phyloP scores from a whole-genome alignment of 1,140 invertebrate genomes.

The Venustaconcha ellipsiformis region DNA sequence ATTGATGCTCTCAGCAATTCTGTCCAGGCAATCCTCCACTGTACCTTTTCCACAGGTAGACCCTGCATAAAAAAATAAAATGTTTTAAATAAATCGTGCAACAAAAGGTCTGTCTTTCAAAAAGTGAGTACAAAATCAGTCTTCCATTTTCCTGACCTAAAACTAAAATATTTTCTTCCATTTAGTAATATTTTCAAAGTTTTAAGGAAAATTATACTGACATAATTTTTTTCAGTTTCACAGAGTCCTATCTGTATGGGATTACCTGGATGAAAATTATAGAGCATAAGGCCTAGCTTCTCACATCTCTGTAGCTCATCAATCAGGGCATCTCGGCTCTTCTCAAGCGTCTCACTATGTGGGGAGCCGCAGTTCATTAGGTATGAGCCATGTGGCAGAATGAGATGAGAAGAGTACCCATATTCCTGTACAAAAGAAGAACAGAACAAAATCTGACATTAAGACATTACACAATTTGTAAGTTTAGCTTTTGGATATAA shows the following conservation, averaged over 20 bases:
- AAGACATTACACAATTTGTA: background rate
- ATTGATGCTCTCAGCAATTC: slow-evolving; percentile 72
- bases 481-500: background rate
- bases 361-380: slow-evolving; percentile 72
- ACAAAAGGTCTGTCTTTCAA: too few relatives aligned
- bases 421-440: slow-evolving; percentile 44
- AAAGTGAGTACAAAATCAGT: too few relatives aligned
- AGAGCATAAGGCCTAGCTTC: slow-evolving; percentile 70
- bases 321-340: slow-evolving; percentile 68
- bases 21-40: slow-evolving; percentile 67
- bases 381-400: slow-evolving; percentile 72
- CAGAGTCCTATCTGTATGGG: too few relatives aligned
- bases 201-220: too few relatives aligned
- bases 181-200: too few relatives aligned
- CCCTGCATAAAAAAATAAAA: slow-evolving; percentile 53
- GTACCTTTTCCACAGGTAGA: slow-evolving; percentile 69
- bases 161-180: too few relatives aligned
- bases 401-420: slow-evolving; percentile 52
- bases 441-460: background rate
- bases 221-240: too few relatives aligned
- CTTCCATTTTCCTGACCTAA: too few relatives aligned
- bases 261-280: slow-evolving; percentile 73
- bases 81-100: too few relatives aligned
- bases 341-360: slow-evolving; percentile 67
- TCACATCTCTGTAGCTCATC: slow-evolving; percentile 72